Evolutionary conservation across 2,888 invertebrate species (phyloP).

Genomic region (Volucella zonaria): DNA sequence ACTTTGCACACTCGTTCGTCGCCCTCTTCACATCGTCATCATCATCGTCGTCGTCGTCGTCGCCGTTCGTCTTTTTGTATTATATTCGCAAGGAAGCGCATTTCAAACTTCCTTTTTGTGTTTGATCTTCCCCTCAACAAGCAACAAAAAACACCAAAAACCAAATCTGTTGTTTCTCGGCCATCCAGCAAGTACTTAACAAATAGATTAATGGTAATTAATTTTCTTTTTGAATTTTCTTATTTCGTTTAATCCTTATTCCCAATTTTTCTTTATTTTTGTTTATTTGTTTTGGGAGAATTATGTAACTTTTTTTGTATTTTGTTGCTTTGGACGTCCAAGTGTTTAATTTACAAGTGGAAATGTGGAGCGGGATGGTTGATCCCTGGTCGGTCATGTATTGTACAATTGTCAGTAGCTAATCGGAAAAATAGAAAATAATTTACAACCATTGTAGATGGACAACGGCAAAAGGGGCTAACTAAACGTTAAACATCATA

Average conservation of each 20-base stretch:
- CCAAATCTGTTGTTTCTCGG: conserved; percentile 54
- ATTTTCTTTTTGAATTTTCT: conserved; percentile 11
- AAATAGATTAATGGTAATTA: conserved; percentile 72
- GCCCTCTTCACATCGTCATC: conserved; percentile 39
- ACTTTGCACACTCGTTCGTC: conserved; percentile 52
- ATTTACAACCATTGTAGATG: not conserved
- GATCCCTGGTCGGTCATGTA: too few species aligned
- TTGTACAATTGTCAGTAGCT: too few species aligned
- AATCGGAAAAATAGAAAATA: conserved; percentile 5
- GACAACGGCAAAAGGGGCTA: not conserved
- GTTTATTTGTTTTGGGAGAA: conserved; percentile 14
- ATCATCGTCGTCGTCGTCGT: not conserved
- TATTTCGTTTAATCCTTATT: conserved; percentile 7
- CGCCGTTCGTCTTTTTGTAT: conserved; percentile 48
- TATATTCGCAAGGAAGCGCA: conserved; percentile 73
- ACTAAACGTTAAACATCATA: not conserved
- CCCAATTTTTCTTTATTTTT: conserved; percentile 6
- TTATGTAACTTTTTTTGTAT: conserved; percentile 51
- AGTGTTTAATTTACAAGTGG: not conserved
- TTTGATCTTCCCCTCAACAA: conserved; percentile 44
- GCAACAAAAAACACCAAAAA: too few species aligned
- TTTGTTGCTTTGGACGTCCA: not conserved
- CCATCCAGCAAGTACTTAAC: conserved; percentile 69
- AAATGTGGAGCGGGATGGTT: too few species aligned
- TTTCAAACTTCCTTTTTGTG: conserved; percentile 70